phyloP scores from a whole-genome alignment of 2,113 vertebrate genomes.

The Mungos mungo region DNA sequence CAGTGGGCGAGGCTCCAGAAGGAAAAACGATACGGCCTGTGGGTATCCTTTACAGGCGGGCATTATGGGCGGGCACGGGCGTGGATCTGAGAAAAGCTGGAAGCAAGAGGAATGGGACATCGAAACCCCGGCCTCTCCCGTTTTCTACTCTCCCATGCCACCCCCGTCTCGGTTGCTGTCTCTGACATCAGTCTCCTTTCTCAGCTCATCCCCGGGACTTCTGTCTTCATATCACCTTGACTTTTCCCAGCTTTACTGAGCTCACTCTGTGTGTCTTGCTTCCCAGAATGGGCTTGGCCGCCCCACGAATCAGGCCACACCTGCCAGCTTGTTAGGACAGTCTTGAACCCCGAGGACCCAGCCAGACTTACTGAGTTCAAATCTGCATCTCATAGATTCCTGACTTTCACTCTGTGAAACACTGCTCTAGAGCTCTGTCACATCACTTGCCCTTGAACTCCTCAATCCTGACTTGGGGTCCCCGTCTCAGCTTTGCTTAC shows the following conservation, averaged over 20 bases:
- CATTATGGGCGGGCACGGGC: background rate
- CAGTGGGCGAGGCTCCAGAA: background rate
- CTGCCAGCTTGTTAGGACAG: background rate
- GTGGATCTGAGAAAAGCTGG: too few relatives aligned
- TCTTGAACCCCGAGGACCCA: background rate
- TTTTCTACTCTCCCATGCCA: background rate
- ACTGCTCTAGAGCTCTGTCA: background rate
- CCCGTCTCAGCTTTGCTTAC: background rate
- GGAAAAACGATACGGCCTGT: fast-evolving
- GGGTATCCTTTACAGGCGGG: background rate
- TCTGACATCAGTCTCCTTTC: background rate
- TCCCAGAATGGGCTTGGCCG: background rate
- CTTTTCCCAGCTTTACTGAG: background rate
- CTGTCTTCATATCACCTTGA: background rate
- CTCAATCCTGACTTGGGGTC: fast-evolving
- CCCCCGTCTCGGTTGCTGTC: too few relatives aligned
- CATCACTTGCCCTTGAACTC: background rate
- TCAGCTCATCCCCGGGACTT: background rate
- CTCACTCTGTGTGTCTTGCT: background rate
- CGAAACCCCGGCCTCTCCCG: background rate
- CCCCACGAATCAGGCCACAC: fast-evolving
- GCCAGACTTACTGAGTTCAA: background rate
- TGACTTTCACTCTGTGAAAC: background rate
- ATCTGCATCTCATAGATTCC: background rate
- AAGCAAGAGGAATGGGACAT: background rate